A percentile compares a stretch with the other conserved stretches of the same genome.
Evolutionary conservation across 2,113 vertebrate species (phyloP).

Genomic region (Brienomyrus brachyistius): DNA sequence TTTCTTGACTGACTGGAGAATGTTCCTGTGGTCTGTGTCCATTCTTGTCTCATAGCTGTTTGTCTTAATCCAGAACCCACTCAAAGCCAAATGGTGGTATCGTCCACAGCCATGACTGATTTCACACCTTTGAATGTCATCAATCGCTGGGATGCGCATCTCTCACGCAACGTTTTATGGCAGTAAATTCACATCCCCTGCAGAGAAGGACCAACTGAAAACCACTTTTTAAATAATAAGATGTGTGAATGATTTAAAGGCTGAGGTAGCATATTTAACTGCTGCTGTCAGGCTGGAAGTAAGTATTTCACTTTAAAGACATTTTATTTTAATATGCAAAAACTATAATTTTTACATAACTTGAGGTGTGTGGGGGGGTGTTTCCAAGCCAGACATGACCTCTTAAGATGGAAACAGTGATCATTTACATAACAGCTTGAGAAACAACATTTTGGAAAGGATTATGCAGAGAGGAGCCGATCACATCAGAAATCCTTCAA

Average conservation of each 20-base stretch:
- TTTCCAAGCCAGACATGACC: not conserved
- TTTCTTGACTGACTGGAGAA: not conserved
- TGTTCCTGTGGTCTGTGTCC: not conserved
- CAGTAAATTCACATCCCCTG: not conserved
- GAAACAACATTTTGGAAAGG: not conserved
- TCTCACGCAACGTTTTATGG: not conserved
- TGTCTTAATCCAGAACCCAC: not conserved
- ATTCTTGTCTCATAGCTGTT: not conserved
- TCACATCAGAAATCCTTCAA: not conserved
- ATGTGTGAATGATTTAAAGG: not conserved
- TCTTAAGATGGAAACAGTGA: not conserved
- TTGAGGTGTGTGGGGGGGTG: not conserved
- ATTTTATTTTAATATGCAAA: not conserved
- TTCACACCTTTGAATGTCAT: not conserved
- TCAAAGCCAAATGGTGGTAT: not conserved
- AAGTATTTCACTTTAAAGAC: not conserved
- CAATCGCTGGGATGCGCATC: not conserved
- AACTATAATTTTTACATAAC: not conserved
- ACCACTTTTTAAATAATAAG: not conserved
- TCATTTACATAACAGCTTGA: not conserved
- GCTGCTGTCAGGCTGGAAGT: not conserved
- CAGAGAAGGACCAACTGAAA: not conserved
- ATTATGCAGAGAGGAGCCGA: not conserved
- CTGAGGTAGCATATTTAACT: not conserved
- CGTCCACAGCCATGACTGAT: not conserved